A percentile compares a stretch with the other conserved stretches of the same genome.
Conservation (phyloP, 2,888 invertebrate species). For the Himalopsyche japonica region DNA sequence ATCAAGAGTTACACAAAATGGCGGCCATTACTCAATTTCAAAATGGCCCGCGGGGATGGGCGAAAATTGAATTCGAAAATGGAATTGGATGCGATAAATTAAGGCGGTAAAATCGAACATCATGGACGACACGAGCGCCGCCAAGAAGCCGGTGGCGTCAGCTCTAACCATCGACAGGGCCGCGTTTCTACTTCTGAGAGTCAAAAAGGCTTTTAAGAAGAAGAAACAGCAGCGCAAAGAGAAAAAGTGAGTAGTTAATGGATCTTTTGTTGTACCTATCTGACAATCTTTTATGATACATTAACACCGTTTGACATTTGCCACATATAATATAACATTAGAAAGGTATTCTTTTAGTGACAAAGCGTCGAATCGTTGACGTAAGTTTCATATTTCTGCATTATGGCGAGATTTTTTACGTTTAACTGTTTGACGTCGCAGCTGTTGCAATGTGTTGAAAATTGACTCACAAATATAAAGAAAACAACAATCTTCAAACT, state of each 20-base stretch:
- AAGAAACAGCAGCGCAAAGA: slow-evolving; percentile 86
- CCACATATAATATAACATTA: no score
- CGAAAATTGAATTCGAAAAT: neutral
- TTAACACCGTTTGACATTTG: neutral
- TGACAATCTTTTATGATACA: neutral
- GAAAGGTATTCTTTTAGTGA: no score
- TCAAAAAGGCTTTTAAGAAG: slow-evolving; percentile 88
- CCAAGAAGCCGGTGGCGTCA: slow-evolving; percentile 65
- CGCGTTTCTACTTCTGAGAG: slow-evolving; percentile 83
- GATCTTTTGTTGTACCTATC: neutral
- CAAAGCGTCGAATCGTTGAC: no score
- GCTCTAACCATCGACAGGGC: slow-evolving; percentile 85
- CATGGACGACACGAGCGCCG: slow-evolving; percentile 43
- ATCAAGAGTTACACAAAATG: neutral
- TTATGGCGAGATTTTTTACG: no score
- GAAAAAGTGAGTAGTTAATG: slow-evolving; percentile 69
- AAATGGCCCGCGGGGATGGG: neutral
- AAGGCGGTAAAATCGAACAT: neutral
- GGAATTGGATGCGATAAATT: neutral
- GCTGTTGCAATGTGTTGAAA: no score
- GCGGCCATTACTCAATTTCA: neutral
- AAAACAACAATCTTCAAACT: no score
- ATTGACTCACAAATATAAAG: no score
- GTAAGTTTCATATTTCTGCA: no score
- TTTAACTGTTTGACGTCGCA: no score